A percentile compares a stretch with the other conserved stretches of the same genome.
phyloP scores from a whole-genome alignment of 2,888 invertebrate species.

The Sthenelais limicola region DNA sequence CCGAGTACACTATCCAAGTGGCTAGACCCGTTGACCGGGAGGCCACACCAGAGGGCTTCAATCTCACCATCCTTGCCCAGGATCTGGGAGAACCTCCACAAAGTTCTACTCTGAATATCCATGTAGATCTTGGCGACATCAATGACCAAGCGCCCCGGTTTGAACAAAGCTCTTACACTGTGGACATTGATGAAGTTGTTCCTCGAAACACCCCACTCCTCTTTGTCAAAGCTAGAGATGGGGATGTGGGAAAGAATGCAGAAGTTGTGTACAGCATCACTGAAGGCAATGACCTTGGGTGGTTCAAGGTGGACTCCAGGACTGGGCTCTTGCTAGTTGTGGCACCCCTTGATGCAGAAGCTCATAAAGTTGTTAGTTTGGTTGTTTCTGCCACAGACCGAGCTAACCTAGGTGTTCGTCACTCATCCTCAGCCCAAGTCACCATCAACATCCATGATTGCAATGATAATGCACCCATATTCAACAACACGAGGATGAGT shows the following conservation, averaged over 20 bases:
- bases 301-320: constrained; percentile 88
- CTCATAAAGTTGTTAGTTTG: constrained; percentile 77
- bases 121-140: constrained; percentile 85
- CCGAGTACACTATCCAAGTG: constrained; percentile 80
- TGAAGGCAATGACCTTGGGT: constrained; percentile 87
- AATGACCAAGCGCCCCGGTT: constrained; percentile 89
- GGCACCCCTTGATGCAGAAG: constrained; percentile 87
- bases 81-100: constrained; percentile 80
- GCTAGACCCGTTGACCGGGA: constrained; percentile 85
- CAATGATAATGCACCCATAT: constrained; percentile 94
- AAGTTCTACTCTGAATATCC: constrained; percentile 75
- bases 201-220: constrained; percentile 91
- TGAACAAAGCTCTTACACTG: constrained; percentile 83
- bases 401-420: constrained; percentile 85
- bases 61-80: constrained; percentile 86
- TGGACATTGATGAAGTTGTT: constrained; percentile 88
- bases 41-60: constrained; percentile 85
- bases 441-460: constrained; percentile 90
- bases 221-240: constrained; percentile 88
- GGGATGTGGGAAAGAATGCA: constrained; percentile 87
- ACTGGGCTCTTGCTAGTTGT: constrained; percentile 92
- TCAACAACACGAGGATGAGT: constrained; percentile 75
- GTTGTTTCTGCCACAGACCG: constrained; percentile 61
- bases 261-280: constrained; percentile 86
- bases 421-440: constrained; percentile 84